A percentile compares a stretch with the other conserved stretches of the same genome.
phyloP scores from a whole-genome alignment of 2,888 invertebrate species.

The Aromia moschata region DNA sequence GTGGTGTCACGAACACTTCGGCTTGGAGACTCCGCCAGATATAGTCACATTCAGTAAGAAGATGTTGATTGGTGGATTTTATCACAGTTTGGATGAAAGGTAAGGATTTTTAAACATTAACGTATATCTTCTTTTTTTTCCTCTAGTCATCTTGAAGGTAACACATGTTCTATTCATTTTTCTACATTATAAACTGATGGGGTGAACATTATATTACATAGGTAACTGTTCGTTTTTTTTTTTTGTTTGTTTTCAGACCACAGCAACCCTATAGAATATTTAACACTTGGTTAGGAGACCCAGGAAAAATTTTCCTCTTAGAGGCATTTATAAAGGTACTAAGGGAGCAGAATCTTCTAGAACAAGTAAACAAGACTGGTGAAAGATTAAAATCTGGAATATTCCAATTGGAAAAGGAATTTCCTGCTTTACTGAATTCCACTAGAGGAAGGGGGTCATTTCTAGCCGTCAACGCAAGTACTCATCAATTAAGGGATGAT shows the following conservation, averaged over 20 bases:
- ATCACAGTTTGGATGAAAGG: slow-evolving; percentile 78
- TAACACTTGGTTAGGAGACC: slow-evolving; percentile 99
- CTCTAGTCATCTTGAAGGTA: too few relatives aligned
- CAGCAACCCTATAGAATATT: slow-evolving; percentile 88
- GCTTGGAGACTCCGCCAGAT: slow-evolving; percentile 87
- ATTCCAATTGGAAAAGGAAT: slow-evolving; percentile 73
- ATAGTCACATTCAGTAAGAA: slow-evolving; percentile 98
- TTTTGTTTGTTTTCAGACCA: too few relatives aligned
- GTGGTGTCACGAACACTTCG: slow-evolving; percentile 97
- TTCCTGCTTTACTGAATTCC: slow-evolving; percentile 76
- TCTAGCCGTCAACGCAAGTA: slow-evolving; percentile 78
- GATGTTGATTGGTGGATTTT: slow-evolving; percentile 96
- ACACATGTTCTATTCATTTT: too few relatives aligned
- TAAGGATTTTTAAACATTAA: slow-evolving; percentile 56
- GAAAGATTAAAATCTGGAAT: slow-evolving; percentile 72
- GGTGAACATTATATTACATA: too few relatives aligned
- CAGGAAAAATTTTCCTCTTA: slow-evolving; percentile 88
- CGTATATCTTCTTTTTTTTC: slow-evolving; percentile 12
- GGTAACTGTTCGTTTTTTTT: too few relatives aligned
- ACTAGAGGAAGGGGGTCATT: slow-evolving; percentile 92
- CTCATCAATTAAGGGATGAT: slow-evolving; percentile 74
- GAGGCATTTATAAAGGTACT: slow-evolving; percentile 87
- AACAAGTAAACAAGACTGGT: slow-evolving; percentile 78
- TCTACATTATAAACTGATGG: too few relatives aligned
- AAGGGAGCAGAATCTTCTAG: slow-evolving; percentile 80